Conservation (phyloP, 2,113 vertebrate genomes). For the Bolborhynchus lineola region DNA sequence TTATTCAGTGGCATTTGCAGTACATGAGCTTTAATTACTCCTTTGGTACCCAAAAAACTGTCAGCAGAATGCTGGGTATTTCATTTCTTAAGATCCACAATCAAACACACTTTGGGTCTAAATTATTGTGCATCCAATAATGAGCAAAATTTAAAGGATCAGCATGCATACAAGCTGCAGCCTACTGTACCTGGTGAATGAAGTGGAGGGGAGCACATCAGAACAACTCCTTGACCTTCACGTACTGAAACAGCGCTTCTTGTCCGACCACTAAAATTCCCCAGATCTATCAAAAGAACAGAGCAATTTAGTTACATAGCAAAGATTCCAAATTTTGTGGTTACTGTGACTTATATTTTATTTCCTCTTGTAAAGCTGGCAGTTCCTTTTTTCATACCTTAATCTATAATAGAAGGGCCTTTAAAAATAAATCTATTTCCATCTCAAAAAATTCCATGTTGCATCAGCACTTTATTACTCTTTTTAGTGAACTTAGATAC, state of each 20-base stretch:
- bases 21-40: neutral
- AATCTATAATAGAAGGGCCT: neutral
- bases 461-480: neutral
- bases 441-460: neutral
- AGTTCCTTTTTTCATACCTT: neutral
- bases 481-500: neutral
- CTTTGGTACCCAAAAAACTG: neutral
- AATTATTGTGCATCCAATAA: neutral
- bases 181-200: constrained; percentile 89
- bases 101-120: neutral
- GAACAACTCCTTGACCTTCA: constrained; percentile 95
- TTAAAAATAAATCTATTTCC: constrained; percentile 18
- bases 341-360: neutral
- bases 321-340: neutral
- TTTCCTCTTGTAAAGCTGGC: neutral
- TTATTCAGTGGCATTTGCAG: neutral
- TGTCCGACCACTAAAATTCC: constrained; percentile 85
- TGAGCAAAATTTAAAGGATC: neutral
- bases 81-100: neutral
- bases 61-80: neutral
- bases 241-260: constrained; percentile 92
- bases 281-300: constrained; percentile 84
- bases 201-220: constrained; percentile 92
- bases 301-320: constrained; percentile 14
- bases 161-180: neutral